Conservation (phyloP, 92 coral and sea anemone species). For the Actinernus sp. region DNA sequence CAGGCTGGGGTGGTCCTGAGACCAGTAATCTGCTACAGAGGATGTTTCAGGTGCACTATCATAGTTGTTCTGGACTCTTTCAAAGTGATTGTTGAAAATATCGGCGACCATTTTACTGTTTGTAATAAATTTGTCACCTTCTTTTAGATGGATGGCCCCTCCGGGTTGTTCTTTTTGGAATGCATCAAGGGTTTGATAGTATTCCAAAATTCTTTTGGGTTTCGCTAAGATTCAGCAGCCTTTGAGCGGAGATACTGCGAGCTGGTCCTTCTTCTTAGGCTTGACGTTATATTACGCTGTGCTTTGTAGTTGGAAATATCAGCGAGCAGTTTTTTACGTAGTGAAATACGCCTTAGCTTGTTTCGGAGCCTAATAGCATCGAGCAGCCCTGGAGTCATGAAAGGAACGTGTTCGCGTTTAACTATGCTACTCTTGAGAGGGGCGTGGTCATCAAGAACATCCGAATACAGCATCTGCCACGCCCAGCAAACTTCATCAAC, state of each 20-base stretch:
- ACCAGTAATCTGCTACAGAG: neutral
- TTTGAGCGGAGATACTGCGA: constrained; percentile 2
- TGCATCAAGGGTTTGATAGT: neutral
- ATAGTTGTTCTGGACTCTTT: neutral
- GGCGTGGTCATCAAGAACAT: no score
- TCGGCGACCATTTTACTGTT: constrained; percentile 4
- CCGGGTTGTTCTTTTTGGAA: neutral
- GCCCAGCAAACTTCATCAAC: no score
- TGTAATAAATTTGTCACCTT: constrained; percentile 10
- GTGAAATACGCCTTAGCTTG: constrained; percentile 11
- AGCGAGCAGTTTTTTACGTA: neutral
- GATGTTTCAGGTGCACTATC: constrained; percentile 7
- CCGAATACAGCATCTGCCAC: no score
- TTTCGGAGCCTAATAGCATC: constrained; percentile 15
- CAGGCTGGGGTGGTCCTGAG: constrained; percentile 2
- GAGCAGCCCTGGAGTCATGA: constrained; percentile 13
- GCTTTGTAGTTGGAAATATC: constrained; percentile 10
- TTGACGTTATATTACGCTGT: constrained; percentile 13
- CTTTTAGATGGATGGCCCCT: no score
- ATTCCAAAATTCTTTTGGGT: constrained; percentile 8
- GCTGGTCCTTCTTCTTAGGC: constrained; percentile 15
- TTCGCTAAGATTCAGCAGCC: constrained; percentile 4
- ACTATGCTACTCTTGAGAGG: constrained; percentile 5
- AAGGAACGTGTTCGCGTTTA: constrained; percentile 10
- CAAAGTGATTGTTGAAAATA: constrained; percentile 3